phyloP scores from a whole-genome alignment of 2,888 invertebrate species.

The Thysanoteuthis rhombus region DNA sequence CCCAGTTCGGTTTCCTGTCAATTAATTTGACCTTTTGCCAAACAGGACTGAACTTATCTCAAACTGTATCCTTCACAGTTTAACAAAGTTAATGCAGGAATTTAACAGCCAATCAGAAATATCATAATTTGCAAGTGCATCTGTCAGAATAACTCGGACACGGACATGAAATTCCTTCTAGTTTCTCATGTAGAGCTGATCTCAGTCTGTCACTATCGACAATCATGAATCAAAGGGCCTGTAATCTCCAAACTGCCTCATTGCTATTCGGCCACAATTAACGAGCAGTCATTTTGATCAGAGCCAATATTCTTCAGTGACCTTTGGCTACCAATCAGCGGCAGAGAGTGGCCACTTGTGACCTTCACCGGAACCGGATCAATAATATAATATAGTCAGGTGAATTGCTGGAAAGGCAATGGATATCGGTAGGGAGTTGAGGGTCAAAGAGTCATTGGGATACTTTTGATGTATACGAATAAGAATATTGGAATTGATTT shows the following conservation, averaged over 20 bases:
- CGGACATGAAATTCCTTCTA: neutral
- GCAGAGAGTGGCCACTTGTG: neutral
- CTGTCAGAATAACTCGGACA: neutral
- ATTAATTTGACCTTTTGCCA: neutral
- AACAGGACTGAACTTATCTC: neutral
- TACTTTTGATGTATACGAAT: neutral
- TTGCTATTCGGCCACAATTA: neutral
- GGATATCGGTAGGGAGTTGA: neutral
- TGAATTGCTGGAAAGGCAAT: neutral
- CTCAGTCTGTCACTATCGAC: neutral
- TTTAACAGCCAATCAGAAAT: neutral
- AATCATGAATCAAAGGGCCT: neutral
- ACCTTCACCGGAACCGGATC: neutral
- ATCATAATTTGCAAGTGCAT: too few relatives aligned
- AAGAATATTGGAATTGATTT: neutral
- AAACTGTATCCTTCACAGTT: too few relatives aligned
- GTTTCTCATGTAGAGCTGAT: neutral
- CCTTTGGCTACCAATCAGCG: neutral
- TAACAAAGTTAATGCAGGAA: neutral
- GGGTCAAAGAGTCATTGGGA: neutral
- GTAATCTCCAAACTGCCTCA: neutral
- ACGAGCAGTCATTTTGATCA: neutral
- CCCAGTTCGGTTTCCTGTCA: too few relatives aligned
- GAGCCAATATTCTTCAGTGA: neutral
- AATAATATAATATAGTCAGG: neutral